phyloP scores from a whole-genome alignment of 37 sponge, comb jelly and placozoan species.

The Beroe ovata region DNA sequence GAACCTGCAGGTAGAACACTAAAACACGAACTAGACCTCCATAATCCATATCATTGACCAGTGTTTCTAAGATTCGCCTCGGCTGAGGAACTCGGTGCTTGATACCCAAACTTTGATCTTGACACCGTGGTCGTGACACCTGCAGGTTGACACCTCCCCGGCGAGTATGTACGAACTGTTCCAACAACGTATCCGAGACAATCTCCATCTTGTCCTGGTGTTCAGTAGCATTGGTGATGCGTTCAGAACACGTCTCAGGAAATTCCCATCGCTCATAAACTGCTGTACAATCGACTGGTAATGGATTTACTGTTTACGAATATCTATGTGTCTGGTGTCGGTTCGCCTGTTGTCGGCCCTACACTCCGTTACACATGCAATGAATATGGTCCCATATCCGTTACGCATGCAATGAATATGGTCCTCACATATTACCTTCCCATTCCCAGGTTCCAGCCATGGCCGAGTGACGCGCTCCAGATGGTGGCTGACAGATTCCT shows the following conservation, averaged over 20 bases:
- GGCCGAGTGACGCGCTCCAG: conserved; percentile 97
- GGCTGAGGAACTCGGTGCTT: not conserved
- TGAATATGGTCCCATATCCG: too few species aligned
- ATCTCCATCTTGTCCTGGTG: conserved; percentile 42
- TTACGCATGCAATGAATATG: too few species aligned
- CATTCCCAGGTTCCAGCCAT: conserved; percentile 72
- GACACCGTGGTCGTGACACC: too few species aligned
- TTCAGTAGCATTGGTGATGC: conserved; percentile 56
- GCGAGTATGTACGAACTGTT: conserved; percentile 35
- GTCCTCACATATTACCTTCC: too few species aligned
- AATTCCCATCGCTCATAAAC: conserved; percentile 59
- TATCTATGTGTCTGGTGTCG: too few species aligned
- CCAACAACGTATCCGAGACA: conserved; percentile 66
- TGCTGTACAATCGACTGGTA: conserved; percentile 66
- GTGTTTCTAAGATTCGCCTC: not conserved
- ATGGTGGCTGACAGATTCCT: conserved; percentile 99
- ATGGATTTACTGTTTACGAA: too few species aligned
- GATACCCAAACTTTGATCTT: not conserved
- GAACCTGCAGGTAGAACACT: conserved; percentile 31
- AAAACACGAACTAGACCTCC: too few species aligned
- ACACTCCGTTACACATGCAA: too few species aligned
- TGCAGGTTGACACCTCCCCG: conserved; percentile 19
- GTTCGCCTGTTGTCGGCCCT: too few species aligned
- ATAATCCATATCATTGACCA: too few species aligned
- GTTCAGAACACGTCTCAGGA: conserved; percentile 53